Evolutionary conservation across 2,113 vertebrate genomes (phyloP), one percentile per base, ranked within the genome.

Genomic region (Benitochromis conjunctus): DNA sequence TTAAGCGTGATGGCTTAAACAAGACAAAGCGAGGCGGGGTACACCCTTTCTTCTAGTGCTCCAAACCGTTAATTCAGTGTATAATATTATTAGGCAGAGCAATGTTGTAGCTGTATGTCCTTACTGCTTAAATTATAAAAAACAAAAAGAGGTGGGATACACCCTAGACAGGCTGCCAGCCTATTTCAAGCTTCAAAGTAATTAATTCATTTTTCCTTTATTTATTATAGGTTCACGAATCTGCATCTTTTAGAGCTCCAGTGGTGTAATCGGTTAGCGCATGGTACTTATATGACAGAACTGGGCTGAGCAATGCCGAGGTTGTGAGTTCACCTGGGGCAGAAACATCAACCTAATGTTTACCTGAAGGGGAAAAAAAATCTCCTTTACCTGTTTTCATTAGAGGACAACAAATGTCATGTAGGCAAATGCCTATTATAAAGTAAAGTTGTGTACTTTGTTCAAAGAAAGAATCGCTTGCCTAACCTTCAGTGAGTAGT

Each of bases 281-380:
- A 3, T 29, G 29, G 29, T 29, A 29, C 29, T 29, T 29, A 29
- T 29, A 29, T 31, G 31, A 31, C 31, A 31, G 29, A 6, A 31
- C 26, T 57, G 12, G 24, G 12, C 4, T 5, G 24, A 26, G 55
- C 24, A 26, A 57, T 26, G 2, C 55, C 0, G 55, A 26, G 12
- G 55, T 26, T 26, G 12, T 57, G 4, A 57, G 55, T 57, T 26
- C 24, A 8, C 24, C 4, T 57, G 1, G 7, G 26, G 24, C 0
- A 57, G 0, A 0, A 5, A 13, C 11, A 26, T 26, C 0, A 13
- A 56, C 1, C 26, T 0, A 26, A 57, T 57, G 6, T 57, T 57
- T 57, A 26, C 24, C 55, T 14, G 8, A 57, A 26, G 55, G 2
- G 6, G 29, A 26, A 5, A 5, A 5, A 29, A 29, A 4, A n/a